Percentiles rank a stretch among this genome's conserved stretches.
These are phyloP conservation scores for Henicopernis longicauda DNA, from an alignment of 2,113 vertebrate genomes.

Conservation along the genomic window DNA sequence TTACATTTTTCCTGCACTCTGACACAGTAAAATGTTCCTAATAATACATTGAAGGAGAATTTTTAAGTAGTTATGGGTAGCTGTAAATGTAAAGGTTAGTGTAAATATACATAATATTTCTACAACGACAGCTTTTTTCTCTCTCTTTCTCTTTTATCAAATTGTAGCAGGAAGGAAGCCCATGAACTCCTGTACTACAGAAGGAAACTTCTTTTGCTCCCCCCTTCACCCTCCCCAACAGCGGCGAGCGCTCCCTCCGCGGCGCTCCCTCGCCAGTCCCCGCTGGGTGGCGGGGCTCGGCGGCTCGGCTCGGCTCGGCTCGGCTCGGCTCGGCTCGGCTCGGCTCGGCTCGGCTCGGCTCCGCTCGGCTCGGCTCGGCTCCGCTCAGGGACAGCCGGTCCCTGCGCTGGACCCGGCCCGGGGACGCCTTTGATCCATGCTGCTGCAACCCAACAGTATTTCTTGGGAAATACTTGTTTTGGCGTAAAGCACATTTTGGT, in stretches of 20 bases:
- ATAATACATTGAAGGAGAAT: background rate
- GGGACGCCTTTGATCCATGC: background rate
- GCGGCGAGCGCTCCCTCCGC: background rate
- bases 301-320: no score
- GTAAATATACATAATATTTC: background rate
- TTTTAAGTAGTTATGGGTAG: background rate
- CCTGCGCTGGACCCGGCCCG: fast-evolving
- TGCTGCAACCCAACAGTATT: background rate
- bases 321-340: no score
- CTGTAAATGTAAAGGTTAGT: background rate
- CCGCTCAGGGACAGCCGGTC: background rate
- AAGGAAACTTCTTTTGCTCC: background rate
- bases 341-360: no score
- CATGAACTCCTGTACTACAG: background rate
- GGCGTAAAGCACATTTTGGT: background rate
- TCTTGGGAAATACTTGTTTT: background rate
- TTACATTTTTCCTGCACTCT: background rate
- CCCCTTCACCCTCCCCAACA: no score
- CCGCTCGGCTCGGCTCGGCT: no score
- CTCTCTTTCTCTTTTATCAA: background rate
- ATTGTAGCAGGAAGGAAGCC: background rate
- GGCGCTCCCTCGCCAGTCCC: background rate
- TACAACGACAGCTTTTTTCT: background rate
- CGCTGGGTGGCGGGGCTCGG: background rate
- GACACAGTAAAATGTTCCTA: background rate